phyloP scores from a whole-genome alignment of 1,140 invertebrate genomes.

The Ladona fulva region DNA sequence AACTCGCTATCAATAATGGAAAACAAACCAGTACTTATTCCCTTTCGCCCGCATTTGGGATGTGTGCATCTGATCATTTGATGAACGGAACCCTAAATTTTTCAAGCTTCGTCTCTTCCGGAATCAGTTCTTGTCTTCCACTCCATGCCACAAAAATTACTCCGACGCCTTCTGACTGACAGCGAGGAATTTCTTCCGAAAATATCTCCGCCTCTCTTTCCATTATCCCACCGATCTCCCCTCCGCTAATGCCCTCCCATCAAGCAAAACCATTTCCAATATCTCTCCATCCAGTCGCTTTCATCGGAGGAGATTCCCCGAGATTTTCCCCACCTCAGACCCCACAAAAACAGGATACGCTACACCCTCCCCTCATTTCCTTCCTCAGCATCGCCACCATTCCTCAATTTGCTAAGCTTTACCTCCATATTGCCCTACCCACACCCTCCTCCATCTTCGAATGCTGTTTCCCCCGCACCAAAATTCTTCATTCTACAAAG shows the following conservation, averaged over 20 bases:
- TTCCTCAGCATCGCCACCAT: neutral
- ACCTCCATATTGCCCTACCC: neutral
- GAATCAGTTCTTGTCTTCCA: neutral
- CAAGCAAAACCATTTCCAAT: conserved; percentile 1
- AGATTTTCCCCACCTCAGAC: no score
- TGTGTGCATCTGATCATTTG: neutral
- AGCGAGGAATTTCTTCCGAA: neutral
- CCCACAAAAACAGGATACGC: neutral
- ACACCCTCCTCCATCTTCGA: neutral
- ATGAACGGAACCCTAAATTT: neutral
- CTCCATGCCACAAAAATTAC: neutral
- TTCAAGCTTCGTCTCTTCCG: neutral
- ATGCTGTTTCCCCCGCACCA: neutral
- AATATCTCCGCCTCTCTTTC: neutral
- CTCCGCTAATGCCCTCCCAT: neutral
- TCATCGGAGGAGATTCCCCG: neutral
- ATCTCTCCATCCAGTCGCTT: neutral
- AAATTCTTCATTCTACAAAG: neutral
- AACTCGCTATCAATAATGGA: no score
- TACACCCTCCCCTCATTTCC: neutral
- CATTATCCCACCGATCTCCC: neutral
- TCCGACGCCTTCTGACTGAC: neutral
- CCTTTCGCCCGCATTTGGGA: no score
- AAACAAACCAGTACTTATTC: no score
- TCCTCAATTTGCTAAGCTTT: conserved; percentile 6